phyloP scores from a whole-genome alignment of 2,888 invertebrate genomes.

The Pterobdella sp. region DNA sequence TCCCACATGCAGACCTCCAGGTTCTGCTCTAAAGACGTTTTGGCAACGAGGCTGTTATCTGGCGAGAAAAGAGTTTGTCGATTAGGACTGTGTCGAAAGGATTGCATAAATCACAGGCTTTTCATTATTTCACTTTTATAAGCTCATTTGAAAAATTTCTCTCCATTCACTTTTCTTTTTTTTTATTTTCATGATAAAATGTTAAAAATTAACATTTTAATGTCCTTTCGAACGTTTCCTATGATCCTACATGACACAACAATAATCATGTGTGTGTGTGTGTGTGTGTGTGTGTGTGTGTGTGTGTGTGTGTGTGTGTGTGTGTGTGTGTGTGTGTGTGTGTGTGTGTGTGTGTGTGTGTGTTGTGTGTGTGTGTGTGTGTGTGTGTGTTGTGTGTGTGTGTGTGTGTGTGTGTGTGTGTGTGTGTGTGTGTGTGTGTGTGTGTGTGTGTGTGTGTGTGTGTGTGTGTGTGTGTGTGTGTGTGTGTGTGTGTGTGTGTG shows the following conservation, averaged over 20 bases:
- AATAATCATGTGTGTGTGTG: conserved; percentile 13
- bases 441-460: conserved; percentile 16
- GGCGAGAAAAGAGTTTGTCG: not conserved
- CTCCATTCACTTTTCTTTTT: not conserved
- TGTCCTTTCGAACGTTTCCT: too few species aligned
- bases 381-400: conserved; percentile 16
- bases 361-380: conserved; percentile 14
- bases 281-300: conserved; percentile 16
- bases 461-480: conserved; percentile 16
- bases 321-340: conserved; percentile 16
- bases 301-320: conserved; percentile 16
- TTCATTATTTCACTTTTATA: too few species aligned
- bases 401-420: conserved; percentile 16
- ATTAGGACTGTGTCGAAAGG: too few species aligned
- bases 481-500: conserved; percentile 16
- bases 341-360: conserved; percentile 11
- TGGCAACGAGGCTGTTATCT: not conserved
- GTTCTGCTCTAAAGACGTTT: not conserved
- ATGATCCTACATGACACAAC: too few species aligned
- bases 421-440: conserved; percentile 16
- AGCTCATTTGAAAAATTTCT: too few species aligned
- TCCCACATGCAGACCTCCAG: conserved; percentile 33
- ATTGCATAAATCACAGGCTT: too few species aligned
- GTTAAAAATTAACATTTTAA: not conserved
- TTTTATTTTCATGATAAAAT: not conserved